Evolutionary conservation across 2,797 vertebrate genomes (phyloP), one percentile per base, ranked within the genome.

Genomic region (Myotis pilosus): DNA sequence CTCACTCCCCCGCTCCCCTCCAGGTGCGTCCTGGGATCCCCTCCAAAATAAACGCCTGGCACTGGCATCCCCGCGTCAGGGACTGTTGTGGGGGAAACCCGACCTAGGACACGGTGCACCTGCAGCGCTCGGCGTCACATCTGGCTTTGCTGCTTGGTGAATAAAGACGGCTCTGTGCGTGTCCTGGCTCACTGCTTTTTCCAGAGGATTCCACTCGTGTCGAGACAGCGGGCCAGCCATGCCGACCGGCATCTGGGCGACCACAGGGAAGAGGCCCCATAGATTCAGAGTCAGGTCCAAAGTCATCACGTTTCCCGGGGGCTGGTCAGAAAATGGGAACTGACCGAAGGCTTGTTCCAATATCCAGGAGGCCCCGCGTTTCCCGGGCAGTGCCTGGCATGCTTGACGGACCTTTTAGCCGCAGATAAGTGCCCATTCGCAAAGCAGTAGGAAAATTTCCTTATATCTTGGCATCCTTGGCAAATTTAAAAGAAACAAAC

Each of bases 21-120:
- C 64, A 92, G 90, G 51, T 86, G 80, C 75, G 83, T 84, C 76
- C 88, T 74, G 68, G 72, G 53, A 68, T 72, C 72, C 15, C 55
- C 47, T 96, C 94, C 91, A 91, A 92, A 90, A 44, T 57, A 81
- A 95, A 78, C 49, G 6, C 16, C 47, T 71, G 78, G 68, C 41
- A 0, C 36, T 90, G 86, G 85, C n/a, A 49, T 38, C n/a, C 44
- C 47, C 7, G 0, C 12, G 53, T 81, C 82, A 49, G 19, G 15
- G 17, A 22, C 47, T 11, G 44, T 80, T 64, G 33, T 0, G 47
- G 44, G 53, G 36, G 19, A 76, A 91, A 96, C 22, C n/a, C 2
- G 3, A 51, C 49, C 44, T 55, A 12, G 51, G 15, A 55, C 15
- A 30, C 36, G 0, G 2, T 22, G 16, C 60, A 84, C 78, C 84